A percentile compares a stretch with the other conserved stretches of the same genome.
phyloP scores from a whole-genome alignment of 2,888 invertebrate species.

The Ichneumoninae sp. region DNA sequence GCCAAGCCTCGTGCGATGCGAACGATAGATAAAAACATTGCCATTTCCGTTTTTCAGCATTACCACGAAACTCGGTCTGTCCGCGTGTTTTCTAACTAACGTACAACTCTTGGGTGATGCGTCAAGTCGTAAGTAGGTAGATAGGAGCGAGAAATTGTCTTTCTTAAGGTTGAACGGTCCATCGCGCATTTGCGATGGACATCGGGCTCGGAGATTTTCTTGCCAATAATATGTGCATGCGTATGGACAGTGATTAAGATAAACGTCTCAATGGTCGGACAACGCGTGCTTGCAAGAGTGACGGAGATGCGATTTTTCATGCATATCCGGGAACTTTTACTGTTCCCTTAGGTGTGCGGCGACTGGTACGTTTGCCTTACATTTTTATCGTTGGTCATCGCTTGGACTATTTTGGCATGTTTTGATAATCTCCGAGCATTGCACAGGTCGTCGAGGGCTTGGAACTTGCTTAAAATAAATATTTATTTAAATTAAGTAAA shows the following conservation, averaged over 20 bases:
- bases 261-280: no score
- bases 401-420: neutral
- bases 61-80: neutral
- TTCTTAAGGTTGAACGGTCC: neutral
- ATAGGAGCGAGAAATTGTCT: neutral
- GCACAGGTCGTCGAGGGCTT: neutral
- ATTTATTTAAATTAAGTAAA: no score
- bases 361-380: neutral
- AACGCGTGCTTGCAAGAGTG: no score
- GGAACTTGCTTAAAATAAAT: neutral
- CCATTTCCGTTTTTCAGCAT: neutral
- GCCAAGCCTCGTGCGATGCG: neutral
- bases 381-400: neutral
- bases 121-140: conserved; percentile 1
- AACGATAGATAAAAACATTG: neutral
- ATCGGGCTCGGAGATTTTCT: neutral
- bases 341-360: no score
- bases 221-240: neutral
- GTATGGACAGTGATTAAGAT: neutral
- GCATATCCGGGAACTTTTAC: no score
- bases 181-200: no score
- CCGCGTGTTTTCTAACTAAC: conserved; percentile 2
- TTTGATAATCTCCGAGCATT: neutral
- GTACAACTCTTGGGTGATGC: neutral
- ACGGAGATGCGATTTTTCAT: no score